Evolutionary conservation across 2,113 vertebrate species (phyloP), one percentile per base, ranked within the genome.

Genomic region (Austrofundulus limnaeus): DNA sequence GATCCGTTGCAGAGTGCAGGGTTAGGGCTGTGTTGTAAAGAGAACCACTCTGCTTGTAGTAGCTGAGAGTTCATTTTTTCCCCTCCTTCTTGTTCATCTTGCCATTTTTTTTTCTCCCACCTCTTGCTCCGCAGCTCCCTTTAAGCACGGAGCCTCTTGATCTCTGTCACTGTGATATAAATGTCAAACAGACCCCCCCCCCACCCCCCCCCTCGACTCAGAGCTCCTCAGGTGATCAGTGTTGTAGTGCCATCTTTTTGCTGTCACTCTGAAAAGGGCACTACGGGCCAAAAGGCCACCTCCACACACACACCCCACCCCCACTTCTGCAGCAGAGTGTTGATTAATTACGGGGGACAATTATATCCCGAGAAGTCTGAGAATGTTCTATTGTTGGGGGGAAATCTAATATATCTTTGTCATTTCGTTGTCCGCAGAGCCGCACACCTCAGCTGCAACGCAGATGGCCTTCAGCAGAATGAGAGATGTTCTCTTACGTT

Each of bases 261-360:
- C 20, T 81, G 53, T 65, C 67, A 19, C 19, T 76, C 21, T 78
- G 63, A 81, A 81, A 83, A 83, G 82, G 64, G 50, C 80, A 83
- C 0, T n/a, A 2, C 24, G n/a, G 69, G 76, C 64, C 61, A 72
- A 67, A 59, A 54, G 55, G 61, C 59, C 62, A 56, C 66, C 46
- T 48, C 60, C 42, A 5, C 47, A 19, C 55, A 11, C 42, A 45
- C 14, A 50, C 49, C 39, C 56, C 39, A 16, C 45, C 14, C n/a
- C n/a, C n/a, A n/a, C n/a, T n/a, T n/a, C n/a, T n/a, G n/a, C n/a
- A n/a, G n/a, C 70, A 58, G 65, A 25, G 39, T 46, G 71, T 53
- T 84, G 75, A 82, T 76, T 63, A 72, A 72, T 82, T 61, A 67
- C 71, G 49, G 25, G 3, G 52, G 49, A 54, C 71, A 72, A 43